A percentile compares a stretch with the other conserved stretches of the same genome.
These are phyloP conservation scores for Meloe dianella DNA, from an alignment of 2,888 invertebrate genomes.

Conservation along the genomic window DNA sequence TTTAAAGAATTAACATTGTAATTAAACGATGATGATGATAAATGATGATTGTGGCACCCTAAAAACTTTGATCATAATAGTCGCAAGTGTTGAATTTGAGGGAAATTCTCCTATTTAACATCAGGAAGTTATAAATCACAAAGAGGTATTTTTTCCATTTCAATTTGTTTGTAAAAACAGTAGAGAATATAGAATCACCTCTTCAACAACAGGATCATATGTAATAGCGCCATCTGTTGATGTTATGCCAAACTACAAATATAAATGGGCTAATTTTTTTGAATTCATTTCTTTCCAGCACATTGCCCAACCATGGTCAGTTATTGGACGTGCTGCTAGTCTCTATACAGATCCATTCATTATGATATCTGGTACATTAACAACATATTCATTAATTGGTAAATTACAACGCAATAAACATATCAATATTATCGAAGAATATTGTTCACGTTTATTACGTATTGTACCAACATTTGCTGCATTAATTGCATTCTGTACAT, in stretches of 20 bases:
- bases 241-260: neutral
- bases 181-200: neutral
- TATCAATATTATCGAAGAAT: constrained; percentile 67
- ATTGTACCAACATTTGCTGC: constrained; percentile 70
- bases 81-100: constrained; percentile 46
- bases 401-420: constrained; percentile 63
- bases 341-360: constrained; percentile 76
- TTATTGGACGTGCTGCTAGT: constrained; percentile 71
- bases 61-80: constrained; percentile 30
- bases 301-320: constrained; percentile 70
- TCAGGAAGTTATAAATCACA: constrained; percentile 34
- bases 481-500: constrained; percentile 71
- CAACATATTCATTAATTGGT: constrained; percentile 68
- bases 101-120: constrained; percentile 48
- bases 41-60: constrained; percentile 17
- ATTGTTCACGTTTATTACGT: constrained; percentile 67
- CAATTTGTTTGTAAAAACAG: too few species aligned
- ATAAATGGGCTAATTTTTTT: neutral
- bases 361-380: constrained; percentile 72
- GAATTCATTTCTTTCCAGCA: constrained; percentile 56
- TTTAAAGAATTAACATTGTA: neutral
- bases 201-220: neutral
- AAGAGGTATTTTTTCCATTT: constrained; percentile 11
- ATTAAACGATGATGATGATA: constrained; percentile 15
- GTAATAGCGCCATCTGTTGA: neutral